Evolutionary conservation across 64 coral and sea anemone species (phyloP).

Genomic region (Dendrophyllia cribrosa): DNA sequence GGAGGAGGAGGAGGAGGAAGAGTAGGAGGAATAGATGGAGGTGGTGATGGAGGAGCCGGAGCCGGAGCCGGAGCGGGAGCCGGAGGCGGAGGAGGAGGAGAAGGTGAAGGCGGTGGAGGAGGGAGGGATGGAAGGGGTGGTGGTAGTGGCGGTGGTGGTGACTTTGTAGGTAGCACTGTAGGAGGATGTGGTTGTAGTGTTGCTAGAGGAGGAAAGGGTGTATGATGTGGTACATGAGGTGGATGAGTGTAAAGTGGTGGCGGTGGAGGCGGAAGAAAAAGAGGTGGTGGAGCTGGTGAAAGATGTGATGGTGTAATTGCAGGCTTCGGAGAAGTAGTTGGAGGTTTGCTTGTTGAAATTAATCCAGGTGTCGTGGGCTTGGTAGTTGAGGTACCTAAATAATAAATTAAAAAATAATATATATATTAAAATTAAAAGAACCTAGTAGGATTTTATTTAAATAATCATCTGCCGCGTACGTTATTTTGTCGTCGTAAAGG

Average conservation of each 20-base stretch:
- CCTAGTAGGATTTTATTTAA: no score
- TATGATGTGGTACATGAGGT: no score
- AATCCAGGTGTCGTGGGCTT: conserved; percentile 2
- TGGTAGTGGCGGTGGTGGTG: no score
- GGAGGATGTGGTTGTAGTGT: no score
- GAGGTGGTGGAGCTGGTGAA: no score
- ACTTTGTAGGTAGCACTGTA: no score
- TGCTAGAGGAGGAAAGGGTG: no score
- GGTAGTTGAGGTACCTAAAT: conserved; percentile 26
- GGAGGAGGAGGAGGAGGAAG: not conserved
- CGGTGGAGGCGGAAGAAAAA: no score
- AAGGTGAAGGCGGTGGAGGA: not conserved
- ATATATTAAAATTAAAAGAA: not conserved
- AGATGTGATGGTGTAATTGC: not conserved
- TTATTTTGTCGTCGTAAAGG: no score
- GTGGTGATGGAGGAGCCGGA: conserved; percentile 21
- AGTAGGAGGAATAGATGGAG: not conserved
- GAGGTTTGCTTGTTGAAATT: not conserved
- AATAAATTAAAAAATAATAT: not conserved
- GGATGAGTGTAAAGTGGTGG: no score
- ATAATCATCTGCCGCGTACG: no score
- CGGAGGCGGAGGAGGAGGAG: not conserved
- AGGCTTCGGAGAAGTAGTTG: not conserved
- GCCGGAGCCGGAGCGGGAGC: not conserved
- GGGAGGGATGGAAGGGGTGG: no score